Evolutionary conservation across 2,113 vertebrate species (phyloP).

Genomic region (Brachypteracias leptosomus): DNA sequence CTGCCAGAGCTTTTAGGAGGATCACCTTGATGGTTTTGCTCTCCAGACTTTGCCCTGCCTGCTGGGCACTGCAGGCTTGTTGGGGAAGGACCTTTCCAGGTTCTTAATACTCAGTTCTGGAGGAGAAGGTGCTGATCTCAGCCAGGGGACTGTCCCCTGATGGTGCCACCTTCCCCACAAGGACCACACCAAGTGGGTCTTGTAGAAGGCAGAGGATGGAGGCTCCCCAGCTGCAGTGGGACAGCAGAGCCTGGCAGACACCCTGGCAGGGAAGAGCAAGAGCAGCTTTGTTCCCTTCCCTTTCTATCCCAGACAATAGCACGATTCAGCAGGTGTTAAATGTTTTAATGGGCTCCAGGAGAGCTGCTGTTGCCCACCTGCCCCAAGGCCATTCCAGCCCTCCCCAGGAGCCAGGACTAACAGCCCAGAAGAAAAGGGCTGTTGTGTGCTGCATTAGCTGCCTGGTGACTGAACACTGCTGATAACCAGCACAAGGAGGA

Average conservation of each 20-base stretch:
- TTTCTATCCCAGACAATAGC: constrained; percentile 52
- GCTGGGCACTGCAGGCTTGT: not conserved
- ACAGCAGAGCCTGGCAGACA: not conserved
- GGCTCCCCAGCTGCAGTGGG: not conserved
- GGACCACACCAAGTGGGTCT: not conserved
- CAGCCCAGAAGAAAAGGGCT: constrained; percentile 9
- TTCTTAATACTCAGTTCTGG: not conserved
- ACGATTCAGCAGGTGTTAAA: constrained; percentile 59
- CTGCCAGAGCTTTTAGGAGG: not conserved
- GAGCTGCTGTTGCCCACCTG: constrained; percentile 57
- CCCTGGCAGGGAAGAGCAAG: not conserved
- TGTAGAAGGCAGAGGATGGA: not conserved
- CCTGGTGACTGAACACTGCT: not conserved
- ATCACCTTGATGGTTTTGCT: not conserved
- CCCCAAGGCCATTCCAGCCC: constrained; percentile 32
- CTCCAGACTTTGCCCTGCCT: not conserved
- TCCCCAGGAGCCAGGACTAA: constrained; percentile 6
- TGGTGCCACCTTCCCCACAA: not conserved
- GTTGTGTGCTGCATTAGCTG: not conserved
- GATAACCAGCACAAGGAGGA: not conserved
- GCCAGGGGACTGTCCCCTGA: not conserved
- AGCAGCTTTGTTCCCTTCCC: constrained; percentile 41
- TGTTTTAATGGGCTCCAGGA: constrained; percentile 59
- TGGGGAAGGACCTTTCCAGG: not conserved
- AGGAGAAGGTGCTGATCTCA: not conserved